A percentile compares a stretch with the other conserved stretches of the same genome.
Conservation (phyloP, 1,140 invertebrate genomes). For the Neocloeon triangulifer region DNA sequence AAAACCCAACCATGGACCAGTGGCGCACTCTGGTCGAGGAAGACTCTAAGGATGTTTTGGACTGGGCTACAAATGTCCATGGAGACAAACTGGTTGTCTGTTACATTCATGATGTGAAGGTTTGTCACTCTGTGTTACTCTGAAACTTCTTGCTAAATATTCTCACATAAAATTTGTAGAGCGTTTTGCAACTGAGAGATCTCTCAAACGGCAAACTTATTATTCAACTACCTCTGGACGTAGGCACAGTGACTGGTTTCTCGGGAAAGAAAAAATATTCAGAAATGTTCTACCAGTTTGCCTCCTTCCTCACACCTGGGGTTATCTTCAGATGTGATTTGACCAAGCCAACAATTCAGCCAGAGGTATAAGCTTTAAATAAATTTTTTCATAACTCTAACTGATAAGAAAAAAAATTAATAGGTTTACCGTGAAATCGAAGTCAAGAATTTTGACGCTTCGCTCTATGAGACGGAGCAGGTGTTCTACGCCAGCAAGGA, state of each 20-base stretch:
- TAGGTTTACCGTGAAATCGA: constrained; percentile 66
- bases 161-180: constrained; percentile 28
- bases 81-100: constrained; percentile 69
- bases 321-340: constrained; percentile 78
- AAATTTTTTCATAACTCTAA: constrained; percentile 1
- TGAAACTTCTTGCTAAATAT: neutral
- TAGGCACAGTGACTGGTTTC: constrained; percentile 67
- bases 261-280: constrained; percentile 64
- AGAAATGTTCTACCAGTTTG: constrained; percentile 86
- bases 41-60: constrained; percentile 66
- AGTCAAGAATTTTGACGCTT: constrained; percentile 61
- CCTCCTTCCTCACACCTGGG: constrained; percentile 80
- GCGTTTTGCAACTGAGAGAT: constrained; percentile 58
- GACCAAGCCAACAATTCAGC: constrained; percentile 29
- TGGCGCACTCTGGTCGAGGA: constrained; percentile 73
- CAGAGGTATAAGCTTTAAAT: constrained; percentile 28
- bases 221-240: constrained; percentile 50
- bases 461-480: constrained; percentile 65
- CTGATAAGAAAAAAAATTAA: no score
- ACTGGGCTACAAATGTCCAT: constrained; percentile 72
- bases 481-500: constrained; percentile 90
- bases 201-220: constrained; percentile 48
- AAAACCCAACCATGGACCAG: constrained; percentile 45
- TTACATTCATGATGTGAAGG: constrained; percentile 92
- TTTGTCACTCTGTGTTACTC: constrained; percentile 14